A percentile compares a stretch with the other conserved stretches of the same genome.
Conservation (phyloP, 2,888 invertebrate species). For the Craniophora ligustri region DNA sequence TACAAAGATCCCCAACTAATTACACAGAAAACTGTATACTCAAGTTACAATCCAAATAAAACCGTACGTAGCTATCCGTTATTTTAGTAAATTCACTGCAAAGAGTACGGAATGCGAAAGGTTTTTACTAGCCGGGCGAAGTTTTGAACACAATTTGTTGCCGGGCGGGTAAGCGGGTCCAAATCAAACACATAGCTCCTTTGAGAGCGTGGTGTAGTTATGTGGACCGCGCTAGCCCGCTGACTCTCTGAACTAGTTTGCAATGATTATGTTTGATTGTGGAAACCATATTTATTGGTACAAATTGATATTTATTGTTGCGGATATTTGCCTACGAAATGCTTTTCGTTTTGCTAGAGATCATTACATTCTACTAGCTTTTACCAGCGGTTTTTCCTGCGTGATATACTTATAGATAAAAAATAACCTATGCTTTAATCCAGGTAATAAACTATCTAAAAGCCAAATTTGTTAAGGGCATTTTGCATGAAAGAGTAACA, state of each 20-base stretch:
- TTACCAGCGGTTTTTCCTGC: no score
- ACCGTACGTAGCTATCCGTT: slow-evolving; percentile 38
- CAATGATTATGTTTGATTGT: slow-evolving; percentile 49
- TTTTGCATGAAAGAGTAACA: no score
- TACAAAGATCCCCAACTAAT: slow-evolving; percentile 13
- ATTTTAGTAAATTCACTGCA: slow-evolving; percentile 56
- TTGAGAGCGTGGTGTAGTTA: slow-evolving; percentile 64
- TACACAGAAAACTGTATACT: slow-evolving; percentile 7
- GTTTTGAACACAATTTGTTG: slow-evolving; percentile 71
- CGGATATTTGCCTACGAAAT: neutral
- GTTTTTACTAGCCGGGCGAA: slow-evolving; percentile 62
- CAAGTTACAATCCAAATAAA: slow-evolving; percentile 34
- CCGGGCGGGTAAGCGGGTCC: slow-evolving; percentile 63
- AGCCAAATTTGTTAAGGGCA: no score
- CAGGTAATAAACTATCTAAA: no score
- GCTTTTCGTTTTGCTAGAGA: neutral
- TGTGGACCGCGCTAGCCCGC: slow-evolving; percentile 40
- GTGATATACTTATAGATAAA: no score
- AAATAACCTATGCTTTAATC: no score
- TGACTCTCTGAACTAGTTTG: slow-evolving; percentile 49
- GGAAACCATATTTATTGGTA: slow-evolving; percentile 6
- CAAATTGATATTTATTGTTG: neutral
- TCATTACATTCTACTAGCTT: no score
- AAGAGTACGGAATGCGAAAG: slow-evolving; percentile 57
- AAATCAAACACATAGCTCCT: slow-evolving; percentile 77